Conservation (phyloP, 2,113 vertebrate species). For the Illadopsis cleaveri region DNA sequence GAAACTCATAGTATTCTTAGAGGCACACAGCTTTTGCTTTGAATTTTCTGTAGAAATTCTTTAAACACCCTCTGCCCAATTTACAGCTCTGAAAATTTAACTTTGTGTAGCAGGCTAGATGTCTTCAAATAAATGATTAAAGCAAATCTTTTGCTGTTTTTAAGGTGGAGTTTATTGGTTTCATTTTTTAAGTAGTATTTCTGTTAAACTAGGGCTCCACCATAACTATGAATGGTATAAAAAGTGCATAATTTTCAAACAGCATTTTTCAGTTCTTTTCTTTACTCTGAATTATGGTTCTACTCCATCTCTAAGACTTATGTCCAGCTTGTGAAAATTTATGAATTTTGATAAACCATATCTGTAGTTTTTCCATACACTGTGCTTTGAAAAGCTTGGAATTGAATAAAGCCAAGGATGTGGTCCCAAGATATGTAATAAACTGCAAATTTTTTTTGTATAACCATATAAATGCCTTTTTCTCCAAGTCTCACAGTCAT, state of each 20-base stretch:
- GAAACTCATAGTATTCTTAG: neutral
- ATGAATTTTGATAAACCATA: neutral
- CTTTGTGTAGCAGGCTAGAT: neutral
- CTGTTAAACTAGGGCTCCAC: neutral
- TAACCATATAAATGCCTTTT: neutral
- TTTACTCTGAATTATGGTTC: neutral
- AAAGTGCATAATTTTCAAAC: neutral
- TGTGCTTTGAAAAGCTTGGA: neutral
- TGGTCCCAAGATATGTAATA: neutral
- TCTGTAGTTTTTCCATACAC: neutral
- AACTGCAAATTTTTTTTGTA: neutral
- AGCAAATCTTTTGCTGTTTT: neutral
- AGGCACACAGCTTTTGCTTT: neutral
- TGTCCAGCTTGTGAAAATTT: neutral
- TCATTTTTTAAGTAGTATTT: neutral
- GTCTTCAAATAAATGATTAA: neutral
- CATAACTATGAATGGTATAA: neutral
- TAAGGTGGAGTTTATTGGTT: neutral
- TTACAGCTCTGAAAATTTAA: neutral
- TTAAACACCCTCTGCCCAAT: neutral
- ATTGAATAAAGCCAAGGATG: neutral
- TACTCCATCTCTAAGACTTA: neutral
- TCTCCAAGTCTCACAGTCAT: neutral
- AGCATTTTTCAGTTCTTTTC: neutral
- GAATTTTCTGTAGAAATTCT: slow-evolving; percentile 7